Base-by-base conservation (phyloP, 2,113 vertebrate genomes). In the Carollia perspicillata region DNA sequence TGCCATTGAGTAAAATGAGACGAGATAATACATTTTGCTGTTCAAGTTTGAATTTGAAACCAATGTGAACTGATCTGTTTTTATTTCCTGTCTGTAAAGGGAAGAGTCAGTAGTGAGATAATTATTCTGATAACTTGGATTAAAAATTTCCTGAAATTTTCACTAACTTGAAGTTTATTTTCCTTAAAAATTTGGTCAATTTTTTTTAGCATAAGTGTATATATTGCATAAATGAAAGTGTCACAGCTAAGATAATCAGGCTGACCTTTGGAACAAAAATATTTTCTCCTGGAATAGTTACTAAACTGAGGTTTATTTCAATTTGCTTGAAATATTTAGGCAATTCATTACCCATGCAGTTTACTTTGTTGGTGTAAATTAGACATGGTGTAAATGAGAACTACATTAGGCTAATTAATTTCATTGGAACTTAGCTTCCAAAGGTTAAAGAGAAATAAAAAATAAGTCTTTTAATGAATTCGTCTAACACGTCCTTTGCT, bases 361-460 rank as follows among this genome's bases (percentile, higher is more conserved):
- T 95, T 93, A 80, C 17, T 78, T 68, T 78, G 14, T 86, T 93
- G 75, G 8, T 84, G 17, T 66, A 87, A 92, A 88, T 90, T 23
- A 94, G 40, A 80, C 3, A 18, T 12, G 14, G 2, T 55, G 5
- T 58, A 89, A 92, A 44, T 89, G 35, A 71, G 20, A 90, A 94
- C 14, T 66, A 85, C 33, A 85, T 74, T 7, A 94, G 68, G 5
- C 18, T 87, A 96, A 92, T 49, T 53, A 65, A 83, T 88, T 53
- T 77, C 47, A 30, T 30, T 95, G 72, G 18, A 84, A 95, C 28
- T 75, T 93, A 80, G 17, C 40, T 93, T 93, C 93, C 85, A 63
- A 93, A 95, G 72, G 26, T 93, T 96, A 92, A 71, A 96, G 92
- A 88, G 35, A 79, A 88, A 85, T 80, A 16, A 93, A 93, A 95